phyloP scores from a whole-genome alignment of 2,888 invertebrate genomes.

The Euplagia quadripunctaria region DNA sequence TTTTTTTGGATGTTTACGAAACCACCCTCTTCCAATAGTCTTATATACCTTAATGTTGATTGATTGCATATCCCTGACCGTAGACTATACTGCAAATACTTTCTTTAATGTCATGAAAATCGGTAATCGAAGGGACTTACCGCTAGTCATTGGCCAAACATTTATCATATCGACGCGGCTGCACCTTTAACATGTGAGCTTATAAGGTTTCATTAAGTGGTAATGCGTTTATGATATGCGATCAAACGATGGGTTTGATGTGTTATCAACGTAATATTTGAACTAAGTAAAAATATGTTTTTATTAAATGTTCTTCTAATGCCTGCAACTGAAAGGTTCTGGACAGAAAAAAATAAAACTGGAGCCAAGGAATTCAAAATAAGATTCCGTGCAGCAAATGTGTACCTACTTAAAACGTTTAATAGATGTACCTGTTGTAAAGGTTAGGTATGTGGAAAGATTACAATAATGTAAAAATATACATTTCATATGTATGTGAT shows the following conservation, averaged over 20 bases:
- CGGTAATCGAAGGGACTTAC: slow-evolving; percentile 74
- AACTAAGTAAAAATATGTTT: slow-evolving; percentile 5
- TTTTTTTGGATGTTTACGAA: neutral
- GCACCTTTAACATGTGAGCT: slow-evolving; percentile 79
- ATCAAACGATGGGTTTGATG: slow-evolving; percentile 48
- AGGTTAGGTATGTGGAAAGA: neutral
- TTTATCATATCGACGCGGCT: slow-evolving; percentile 82
- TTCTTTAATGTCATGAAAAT: slow-evolving; percentile 70
- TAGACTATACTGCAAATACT: slow-evolving; percentile 51
- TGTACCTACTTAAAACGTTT: too few species aligned
- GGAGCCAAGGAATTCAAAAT: too few species aligned
- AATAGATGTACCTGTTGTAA: too few species aligned
- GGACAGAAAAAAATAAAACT: too few species aligned
- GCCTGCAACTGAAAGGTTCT: too few species aligned
- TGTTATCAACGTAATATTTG: slow-evolving; percentile 26
- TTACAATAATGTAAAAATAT: neutral
- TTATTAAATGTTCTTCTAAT: neutral
- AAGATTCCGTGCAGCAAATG: too few species aligned
- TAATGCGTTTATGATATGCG: slow-evolving; percentile 76
- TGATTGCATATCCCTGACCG: slow-evolving; percentile 58
- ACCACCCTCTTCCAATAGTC: slow-evolving; percentile 32
- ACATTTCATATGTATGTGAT: neutral
- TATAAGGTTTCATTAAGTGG: slow-evolving; percentile 85
- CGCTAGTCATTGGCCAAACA: slow-evolving; percentile 79
- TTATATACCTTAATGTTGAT: slow-evolving; percentile 58